Conservation (phyloP, 2,888 invertebrate species). For the Strigamia maritima region DNA sequence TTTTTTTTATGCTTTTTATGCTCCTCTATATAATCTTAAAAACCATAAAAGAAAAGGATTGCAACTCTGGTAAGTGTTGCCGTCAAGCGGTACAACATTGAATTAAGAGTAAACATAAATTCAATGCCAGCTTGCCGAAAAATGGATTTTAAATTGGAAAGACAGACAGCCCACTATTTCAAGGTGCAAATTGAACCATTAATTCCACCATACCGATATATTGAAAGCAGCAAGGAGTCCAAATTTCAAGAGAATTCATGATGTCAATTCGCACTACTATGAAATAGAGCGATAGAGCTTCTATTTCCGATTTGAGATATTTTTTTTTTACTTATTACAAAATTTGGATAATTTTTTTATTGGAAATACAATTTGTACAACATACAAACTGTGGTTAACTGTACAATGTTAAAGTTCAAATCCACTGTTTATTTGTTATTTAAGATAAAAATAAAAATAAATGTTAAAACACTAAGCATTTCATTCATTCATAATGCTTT, state of each 20-base stretch:
- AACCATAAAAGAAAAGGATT: not conserved
- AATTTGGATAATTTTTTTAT: not conserved
- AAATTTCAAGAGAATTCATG: no score
- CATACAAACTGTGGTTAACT: not conserved
- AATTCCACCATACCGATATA: no score
- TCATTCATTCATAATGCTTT: not conserved
- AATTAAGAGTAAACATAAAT: no score
- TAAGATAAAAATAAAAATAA: not conserved
- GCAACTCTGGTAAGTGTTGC: not conserved
- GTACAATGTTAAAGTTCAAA: not conserved
- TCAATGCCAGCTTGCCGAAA: no score
- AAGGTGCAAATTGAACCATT: no score
- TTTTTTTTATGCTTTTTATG: no score
- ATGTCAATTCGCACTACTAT: no score
- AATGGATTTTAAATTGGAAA: no score
- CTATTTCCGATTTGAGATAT: not conserved
- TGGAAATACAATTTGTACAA: slow-evolving; percentile 6
- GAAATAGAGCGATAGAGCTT: no score
- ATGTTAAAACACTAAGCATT: not conserved
- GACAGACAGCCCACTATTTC: no score
- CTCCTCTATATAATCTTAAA: no score
- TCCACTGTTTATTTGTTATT: not conserved
- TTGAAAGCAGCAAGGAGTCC: no score
- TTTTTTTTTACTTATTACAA: not conserved
- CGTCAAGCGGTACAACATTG: not conserved